Percentiles rank a stretch among this genome's conserved stretches.
phyloP scores from a whole-genome alignment of 2,888 invertebrate genomes.

The Luperina testacea region DNA sequence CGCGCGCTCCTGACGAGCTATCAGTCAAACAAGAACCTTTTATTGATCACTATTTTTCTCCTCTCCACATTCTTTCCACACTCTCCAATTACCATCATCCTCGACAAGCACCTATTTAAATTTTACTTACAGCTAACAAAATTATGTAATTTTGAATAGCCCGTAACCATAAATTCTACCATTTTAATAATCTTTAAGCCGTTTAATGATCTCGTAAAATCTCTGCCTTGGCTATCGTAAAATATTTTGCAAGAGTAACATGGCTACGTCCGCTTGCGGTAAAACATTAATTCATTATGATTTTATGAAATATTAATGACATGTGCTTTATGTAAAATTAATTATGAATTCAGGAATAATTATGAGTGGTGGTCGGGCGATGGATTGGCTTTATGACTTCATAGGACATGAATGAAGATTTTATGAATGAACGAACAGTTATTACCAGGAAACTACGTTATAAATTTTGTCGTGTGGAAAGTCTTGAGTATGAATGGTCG shows the following conservation, averaged over 20 bases:
- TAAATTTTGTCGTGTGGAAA: background rate
- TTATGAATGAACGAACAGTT: slow-evolving; percentile 9
- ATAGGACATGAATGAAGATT: background rate
- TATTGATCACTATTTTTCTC: background rate
- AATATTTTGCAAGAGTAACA: slow-evolving; percentile 58
- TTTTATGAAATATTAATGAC: slow-evolving; percentile 37
- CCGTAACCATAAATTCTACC: slow-evolving; percentile 46
- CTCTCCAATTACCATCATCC: background rate
- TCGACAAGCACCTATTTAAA: slow-evolving; percentile 29
- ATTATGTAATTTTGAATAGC: slow-evolving; percentile 61
- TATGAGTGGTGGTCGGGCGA: slow-evolving; percentile 10
- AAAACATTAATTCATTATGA: slow-evolving; percentile 28
- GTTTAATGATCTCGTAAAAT: slow-evolving; percentile 62
- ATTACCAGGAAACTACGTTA: background rate
- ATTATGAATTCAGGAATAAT: slow-evolving; percentile 40
- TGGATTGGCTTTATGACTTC: slow-evolving; percentile 5
- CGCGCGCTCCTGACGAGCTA: background rate
- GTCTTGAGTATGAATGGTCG: too few species aligned
- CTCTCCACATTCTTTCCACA: too few species aligned
- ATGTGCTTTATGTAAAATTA: slow-evolving; percentile 9
- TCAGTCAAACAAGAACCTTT: background rate
- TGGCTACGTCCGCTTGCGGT: slow-evolving; percentile 17
- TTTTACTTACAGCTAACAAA: slow-evolving; percentile 47
- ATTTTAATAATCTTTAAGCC: slow-evolving; percentile 58
- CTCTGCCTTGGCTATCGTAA: slow-evolving; percentile 27